phyloP scores from a whole-genome alignment of 2,113 vertebrate genomes.

The Anhinga anhinga region DNA sequence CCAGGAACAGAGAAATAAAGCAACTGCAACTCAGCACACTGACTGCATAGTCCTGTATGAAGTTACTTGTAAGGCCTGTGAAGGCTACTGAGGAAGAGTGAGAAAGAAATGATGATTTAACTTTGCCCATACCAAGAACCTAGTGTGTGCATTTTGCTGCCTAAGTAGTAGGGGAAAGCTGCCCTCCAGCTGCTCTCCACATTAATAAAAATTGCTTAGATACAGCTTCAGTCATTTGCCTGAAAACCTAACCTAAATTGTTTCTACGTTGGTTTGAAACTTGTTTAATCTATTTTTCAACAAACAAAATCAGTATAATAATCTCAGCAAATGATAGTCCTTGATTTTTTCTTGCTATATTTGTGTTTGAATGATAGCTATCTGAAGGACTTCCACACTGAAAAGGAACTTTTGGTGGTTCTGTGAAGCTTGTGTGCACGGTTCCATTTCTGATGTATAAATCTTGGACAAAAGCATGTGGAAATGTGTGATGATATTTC shows the following conservation, averaged over 20 bases:
- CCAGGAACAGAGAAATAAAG: background rate
- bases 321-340: background rate
- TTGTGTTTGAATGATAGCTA: slow-evolving; percentile 19
- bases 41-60: background rate
- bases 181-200: background rate
- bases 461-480: background rate
- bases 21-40: background rate
- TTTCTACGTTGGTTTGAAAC: slow-evolving; percentile 1
- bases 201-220: background rate
- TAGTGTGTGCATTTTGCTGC: background rate
- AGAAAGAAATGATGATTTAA: background rate
- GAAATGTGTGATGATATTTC: background rate
- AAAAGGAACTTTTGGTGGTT: background rate
- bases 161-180: background rate
- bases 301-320: background rate
- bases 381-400: background rate
- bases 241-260: slow-evolving; percentile 10
- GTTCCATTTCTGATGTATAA: background rate
- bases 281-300: slow-evolving; percentile 23
- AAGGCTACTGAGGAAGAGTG: background rate
- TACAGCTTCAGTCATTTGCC: background rate
- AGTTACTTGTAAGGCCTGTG: background rate
- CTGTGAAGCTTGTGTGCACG: background rate
- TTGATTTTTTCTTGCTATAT: slow-evolving; percentile 1
- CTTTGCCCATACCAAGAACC: background rate